Evolutionary conservation across 2,888 invertebrate species (phyloP).

Genomic region (Anodontia alba): DNA sequence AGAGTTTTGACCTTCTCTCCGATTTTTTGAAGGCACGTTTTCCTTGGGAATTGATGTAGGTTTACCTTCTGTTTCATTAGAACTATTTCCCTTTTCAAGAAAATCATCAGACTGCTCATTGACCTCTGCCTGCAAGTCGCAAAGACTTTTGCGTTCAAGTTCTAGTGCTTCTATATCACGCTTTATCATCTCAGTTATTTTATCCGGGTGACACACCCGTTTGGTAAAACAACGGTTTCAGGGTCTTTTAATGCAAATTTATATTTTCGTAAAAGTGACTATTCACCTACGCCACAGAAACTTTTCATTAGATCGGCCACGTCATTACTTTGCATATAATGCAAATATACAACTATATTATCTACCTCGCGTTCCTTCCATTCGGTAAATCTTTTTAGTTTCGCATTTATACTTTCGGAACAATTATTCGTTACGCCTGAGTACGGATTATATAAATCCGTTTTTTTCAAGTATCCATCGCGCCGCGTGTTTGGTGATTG

Average conservation of each 20-base stretch:
- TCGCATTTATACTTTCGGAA: conserved; percentile 21
- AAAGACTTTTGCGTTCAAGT: not conserved
- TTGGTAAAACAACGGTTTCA: conserved; percentile 11
- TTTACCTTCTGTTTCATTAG: not conserved
- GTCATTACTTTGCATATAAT: conserved; percentile 22
- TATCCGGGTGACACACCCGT: conserved; percentile 15
- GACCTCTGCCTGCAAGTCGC: not conserved
- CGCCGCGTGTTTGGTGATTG: conserved; percentile 18
- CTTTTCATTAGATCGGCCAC: not conserved
- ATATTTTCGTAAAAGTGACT: not conserved
- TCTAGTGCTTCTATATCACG: not conserved
- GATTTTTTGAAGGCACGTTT: not conserved
- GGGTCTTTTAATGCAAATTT: not conserved
- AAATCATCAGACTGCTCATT: not conserved
- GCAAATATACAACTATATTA: conserved; percentile 13
- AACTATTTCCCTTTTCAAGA: not conserved
- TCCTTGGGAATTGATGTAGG: not conserved
- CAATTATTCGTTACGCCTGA: conserved; percentile 17
- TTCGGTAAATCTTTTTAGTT: conserved; percentile 1
- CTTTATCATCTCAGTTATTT: conserved; percentile 7
- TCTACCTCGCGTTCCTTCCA: conserved; percentile 19
- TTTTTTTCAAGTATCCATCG: conserved; percentile 29
- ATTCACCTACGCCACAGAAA: conserved; percentile 7
- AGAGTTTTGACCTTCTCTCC: not conserved
- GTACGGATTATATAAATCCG: conserved; percentile 11